These are phyloP conservation scores for Chymomyza amoena DNA, from an alignment of 2,888 invertebrate genomes.

Conservation along the genomic window DNA sequence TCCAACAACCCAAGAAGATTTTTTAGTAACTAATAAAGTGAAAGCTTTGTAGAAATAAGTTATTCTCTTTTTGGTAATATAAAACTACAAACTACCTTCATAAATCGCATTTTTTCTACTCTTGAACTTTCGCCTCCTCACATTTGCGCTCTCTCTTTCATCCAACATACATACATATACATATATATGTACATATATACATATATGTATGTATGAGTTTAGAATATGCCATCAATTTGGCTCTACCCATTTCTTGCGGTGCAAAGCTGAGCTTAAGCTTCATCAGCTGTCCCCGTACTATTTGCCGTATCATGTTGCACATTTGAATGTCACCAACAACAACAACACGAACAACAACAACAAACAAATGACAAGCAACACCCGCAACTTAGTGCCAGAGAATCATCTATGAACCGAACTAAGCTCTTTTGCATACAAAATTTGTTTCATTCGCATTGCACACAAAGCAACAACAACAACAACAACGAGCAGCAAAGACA, in stretches of 20 bases:
- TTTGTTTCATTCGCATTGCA: constrained; percentile 39
- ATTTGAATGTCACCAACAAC: constrained; percentile 36
- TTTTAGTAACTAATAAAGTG: neutral
- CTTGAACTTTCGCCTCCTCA: neutral
- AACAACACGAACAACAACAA: too few relatives aligned
- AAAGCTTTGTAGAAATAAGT: neutral
- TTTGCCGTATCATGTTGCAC: constrained; percentile 61
- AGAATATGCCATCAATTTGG: neutral
- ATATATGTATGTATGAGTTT: too few relatives aligned
- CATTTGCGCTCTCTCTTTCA: neutral
- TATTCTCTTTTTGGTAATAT: neutral
- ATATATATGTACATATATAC: too few relatives aligned
- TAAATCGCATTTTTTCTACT: neutral
- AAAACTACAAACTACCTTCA: neutral
- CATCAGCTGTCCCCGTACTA: constrained; percentile 35
- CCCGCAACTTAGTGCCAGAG: neutral
- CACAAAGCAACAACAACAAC: constrained; percentile 24
- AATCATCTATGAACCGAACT: constrained; percentile 17
- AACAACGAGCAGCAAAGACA: constrained; percentile 4
- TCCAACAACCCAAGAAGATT: neutral
- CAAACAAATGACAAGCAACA: neutral
- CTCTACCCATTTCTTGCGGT: constrained; percentile 17
- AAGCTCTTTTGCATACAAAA: constrained; percentile 51
- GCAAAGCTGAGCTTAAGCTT: constrained; percentile 12
- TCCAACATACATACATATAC: neutral